phyloP scores from a whole-genome alignment of 2,888 invertebrate species.

The Molanna angustata region DNA sequence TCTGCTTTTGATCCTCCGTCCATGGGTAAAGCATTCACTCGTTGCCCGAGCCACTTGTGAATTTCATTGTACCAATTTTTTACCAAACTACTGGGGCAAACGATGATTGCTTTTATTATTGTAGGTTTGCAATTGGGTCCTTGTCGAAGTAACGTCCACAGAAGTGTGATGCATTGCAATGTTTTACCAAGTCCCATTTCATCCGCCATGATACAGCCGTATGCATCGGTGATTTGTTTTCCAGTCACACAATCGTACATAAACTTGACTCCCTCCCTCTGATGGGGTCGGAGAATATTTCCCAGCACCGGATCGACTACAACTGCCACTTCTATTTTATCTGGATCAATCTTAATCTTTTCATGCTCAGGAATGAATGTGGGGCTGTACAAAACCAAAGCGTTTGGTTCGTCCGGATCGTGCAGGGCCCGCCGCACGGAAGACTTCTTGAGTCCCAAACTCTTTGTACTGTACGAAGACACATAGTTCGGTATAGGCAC shows the following conservation, averaged over 20 bases:
- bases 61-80: conserved; percentile 99
- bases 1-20: conserved; percentile 86
- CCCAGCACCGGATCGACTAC: conserved; percentile 95
- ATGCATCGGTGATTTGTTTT: conserved; percentile 76
- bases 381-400: conserved; percentile 84
- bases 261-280: conserved; percentile 97
- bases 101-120: conserved; percentile 91
- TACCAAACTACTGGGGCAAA: conserved; percentile 95
- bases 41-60: conserved; percentile 88
- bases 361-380: conserved; percentile 84
- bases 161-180: conserved; percentile 91
- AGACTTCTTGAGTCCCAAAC: conserved; percentile 72
- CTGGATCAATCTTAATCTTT: conserved; percentile 73
- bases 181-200: conserved; percentile 99
- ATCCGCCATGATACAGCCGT: conserved; percentile 99
- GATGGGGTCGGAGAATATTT: conserved; percentile 92
- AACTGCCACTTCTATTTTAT: conserved; percentile 82
- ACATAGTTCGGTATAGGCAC: conserved; percentile 91
- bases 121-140: conserved; percentile 88
- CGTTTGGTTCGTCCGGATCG: conserved; percentile 90
- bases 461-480: conserved; percentile 67
- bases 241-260: conserved; percentile 99
- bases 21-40: conserved; percentile 78
- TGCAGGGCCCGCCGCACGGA: conserved; percentile 72
- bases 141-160: conserved; percentile 93